A percentile compares a stretch with the other conserved stretches of the same genome.
These are phyloP conservation scores for Pandemis heparana DNA, from an alignment of 2,888 invertebrate genomes.

Conservation along the genomic window DNA sequence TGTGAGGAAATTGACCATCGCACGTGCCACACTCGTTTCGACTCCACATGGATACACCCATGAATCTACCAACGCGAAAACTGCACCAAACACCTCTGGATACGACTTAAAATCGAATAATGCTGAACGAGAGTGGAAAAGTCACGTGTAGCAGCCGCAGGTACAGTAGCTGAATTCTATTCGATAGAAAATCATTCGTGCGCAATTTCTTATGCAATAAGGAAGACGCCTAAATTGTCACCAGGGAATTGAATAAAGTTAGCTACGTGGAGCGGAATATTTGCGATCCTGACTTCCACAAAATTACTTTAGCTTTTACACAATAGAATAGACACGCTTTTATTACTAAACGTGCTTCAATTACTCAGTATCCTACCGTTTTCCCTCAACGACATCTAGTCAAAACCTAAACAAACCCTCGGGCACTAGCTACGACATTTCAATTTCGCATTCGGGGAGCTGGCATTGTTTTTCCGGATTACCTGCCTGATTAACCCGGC, in stretches of 20 bases:
- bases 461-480: conserved; percentile 79
- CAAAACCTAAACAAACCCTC: conserved; percentile 24
- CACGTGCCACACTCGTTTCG: conserved; percentile 57
- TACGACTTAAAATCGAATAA: conserved; percentile 23
- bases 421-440: conserved; percentile 46
- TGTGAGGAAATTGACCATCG: conserved; percentile 65
- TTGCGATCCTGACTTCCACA: conserved; percentile 44
- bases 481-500: conserved; percentile 77
- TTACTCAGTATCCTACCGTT: conserved; percentile 35
- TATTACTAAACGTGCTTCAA: conserved; percentile 8
- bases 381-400: conserved; percentile 21
- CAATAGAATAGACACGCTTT: conserved; percentile 5
- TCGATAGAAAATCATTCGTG: conserved; percentile 68
- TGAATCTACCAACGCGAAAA: conserved; percentile 5
- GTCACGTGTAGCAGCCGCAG: conserved; percentile 41
- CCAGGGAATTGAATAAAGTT: conserved; percentile 54
- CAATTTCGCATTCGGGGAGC: conserved; percentile 44
- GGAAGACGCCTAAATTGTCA: conserved; percentile 62
- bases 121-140: conserved; percentile 11
- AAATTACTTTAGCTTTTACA: conserved; percentile 29
- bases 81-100: background rate
- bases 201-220: conserved; percentile 67
- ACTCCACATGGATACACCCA: conserved; percentile 36
- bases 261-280: conserved; percentile 46
- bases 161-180: conserved; percentile 47